Base-by-base conservation (phyloP, 2,113 vertebrate species). In the Alouatta palliata region DNA sequence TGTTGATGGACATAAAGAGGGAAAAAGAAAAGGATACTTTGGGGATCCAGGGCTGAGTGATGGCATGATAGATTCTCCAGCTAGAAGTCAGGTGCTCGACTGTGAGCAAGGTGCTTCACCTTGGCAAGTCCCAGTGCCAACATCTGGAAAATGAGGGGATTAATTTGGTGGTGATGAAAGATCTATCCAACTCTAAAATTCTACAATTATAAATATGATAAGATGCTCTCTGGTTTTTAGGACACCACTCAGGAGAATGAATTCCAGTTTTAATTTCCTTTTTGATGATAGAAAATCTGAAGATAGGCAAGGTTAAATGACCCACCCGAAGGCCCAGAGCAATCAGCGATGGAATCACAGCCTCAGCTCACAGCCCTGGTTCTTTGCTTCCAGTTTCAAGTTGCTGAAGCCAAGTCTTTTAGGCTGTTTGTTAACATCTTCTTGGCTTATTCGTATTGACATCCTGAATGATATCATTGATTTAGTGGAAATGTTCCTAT, bases 261-360 rank as follows among this genome's bases (percentile, higher is more conserved):
- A 92, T 92, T 97, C 87, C 52, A 96, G 80, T 96, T 98, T 98
- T 97, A 98, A 98, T 97, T 97, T 97, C 96, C 96, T 95, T 96
- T 96, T 97, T 96, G 92, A 87, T 94, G 95, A 97, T 96, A 98
- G 88, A 92, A 95, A 95, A 96, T 95, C 95, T 97, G 85, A 98
- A 97, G 90, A 87, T 81, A 95, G 81, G 90, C 92, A 97, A 96
- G 95, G 96, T 98, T 97, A 97, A 97, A 94, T 97, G 95, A 97
- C 96, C 97, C 64, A 84, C 85, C 77, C 27, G 6, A 54, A 96
- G 58, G 71, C 58, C 84, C 87, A 94, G 87, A 94, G 40, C 76
- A 97, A 95, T 97, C 96, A 97, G 80, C 37, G 25, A 73, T 86
- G 37, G 76, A 95, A 96, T 94, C 93, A 88, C 45, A 94, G 56